phyloP scores from a whole-genome alignment of 2,113 vertebrate genomes.

The Platysternon megacephalum region DNA sequence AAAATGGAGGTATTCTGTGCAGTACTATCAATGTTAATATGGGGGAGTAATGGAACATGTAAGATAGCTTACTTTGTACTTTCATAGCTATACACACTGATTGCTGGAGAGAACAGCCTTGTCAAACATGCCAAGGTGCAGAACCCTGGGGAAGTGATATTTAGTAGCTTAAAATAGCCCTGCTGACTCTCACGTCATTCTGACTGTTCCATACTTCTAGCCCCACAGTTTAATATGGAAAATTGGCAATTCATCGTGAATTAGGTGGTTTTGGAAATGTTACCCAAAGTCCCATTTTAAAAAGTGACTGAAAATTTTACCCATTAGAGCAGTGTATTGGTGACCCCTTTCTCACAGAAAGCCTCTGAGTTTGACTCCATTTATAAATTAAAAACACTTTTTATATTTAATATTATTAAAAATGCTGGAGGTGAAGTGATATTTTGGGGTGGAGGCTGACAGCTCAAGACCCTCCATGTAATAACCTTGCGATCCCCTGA shows the following conservation, averaged over 20 bases:
- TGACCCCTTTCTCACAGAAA: no score
- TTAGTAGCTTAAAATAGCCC: neutral
- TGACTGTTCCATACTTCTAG: neutral
- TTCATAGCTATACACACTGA: neutral
- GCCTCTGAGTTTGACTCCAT: no score
- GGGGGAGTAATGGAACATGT: neutral
- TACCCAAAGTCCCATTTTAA: neutral
- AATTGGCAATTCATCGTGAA: neutral
- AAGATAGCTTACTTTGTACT: neutral
- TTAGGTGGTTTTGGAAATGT: neutral
- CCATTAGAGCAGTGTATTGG: neutral
- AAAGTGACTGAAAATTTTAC: neutral
- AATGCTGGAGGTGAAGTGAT: no score
- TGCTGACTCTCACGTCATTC: neutral
- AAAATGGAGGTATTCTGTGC: neutral
- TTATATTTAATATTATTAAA: no score
- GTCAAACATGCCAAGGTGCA: neutral
- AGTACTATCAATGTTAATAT: neutral
- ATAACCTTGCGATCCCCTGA: no score
- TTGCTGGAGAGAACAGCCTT: neutral
- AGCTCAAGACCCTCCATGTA: no score
- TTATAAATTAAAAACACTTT: no score
- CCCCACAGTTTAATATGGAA: neutral
- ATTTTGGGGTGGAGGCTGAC: no score
- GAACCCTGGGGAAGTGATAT: neutral